phyloP scores from a whole-genome alignment of 30 jellyfish, hydroid and myxozoan species.

The Aurelia coerulea region DNA sequence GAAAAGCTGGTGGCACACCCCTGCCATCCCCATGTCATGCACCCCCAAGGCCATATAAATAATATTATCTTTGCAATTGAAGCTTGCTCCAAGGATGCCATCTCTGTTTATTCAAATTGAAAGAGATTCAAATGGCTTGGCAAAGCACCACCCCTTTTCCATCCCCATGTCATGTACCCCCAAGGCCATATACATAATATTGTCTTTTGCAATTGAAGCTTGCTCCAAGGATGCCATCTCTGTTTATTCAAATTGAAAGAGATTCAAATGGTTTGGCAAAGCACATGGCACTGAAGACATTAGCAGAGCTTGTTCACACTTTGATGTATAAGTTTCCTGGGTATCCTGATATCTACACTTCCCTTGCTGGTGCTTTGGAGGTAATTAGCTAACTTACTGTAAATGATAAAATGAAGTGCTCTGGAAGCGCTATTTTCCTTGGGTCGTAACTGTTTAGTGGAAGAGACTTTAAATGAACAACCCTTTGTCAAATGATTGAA shows the following conservation, averaged over 20 bases:
- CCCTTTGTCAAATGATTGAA: too few species aligned
- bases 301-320: slow-evolving; percentile 78
- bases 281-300: slow-evolving; percentile 6
- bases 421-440: background rate
- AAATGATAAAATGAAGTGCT: background rate
- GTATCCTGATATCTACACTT: slow-evolving; percentile 55
- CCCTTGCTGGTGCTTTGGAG: slow-evolving; percentile 48
- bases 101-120: slow-evolving; percentile 51
- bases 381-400: slow-evolving; percentile 22
- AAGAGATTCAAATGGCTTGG: slow-evolving; percentile 24
- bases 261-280: slow-evolving; percentile 17
- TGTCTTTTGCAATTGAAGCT: slow-evolving; percentile 29
- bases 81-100: slow-evolving; percentile 77
- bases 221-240: slow-evolving; percentile 67
- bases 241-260: slow-evolving; percentile 55
- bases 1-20: too few species aligned
- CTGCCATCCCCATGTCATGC: too few species aligned
- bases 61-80: background rate
- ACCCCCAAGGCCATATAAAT: too few species aligned
- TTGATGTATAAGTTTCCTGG: slow-evolving; percentile 89
- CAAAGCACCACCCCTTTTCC: background rate
- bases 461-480: too few species aligned
- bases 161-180: too few species aligned
- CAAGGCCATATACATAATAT: too few species aligned
- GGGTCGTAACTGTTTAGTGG: background rate